Evolutionary conservation across 30 jellyfish, hydroid and myxozoan species (phyloP).

Genomic region (Hydractinia echinata): DNA sequence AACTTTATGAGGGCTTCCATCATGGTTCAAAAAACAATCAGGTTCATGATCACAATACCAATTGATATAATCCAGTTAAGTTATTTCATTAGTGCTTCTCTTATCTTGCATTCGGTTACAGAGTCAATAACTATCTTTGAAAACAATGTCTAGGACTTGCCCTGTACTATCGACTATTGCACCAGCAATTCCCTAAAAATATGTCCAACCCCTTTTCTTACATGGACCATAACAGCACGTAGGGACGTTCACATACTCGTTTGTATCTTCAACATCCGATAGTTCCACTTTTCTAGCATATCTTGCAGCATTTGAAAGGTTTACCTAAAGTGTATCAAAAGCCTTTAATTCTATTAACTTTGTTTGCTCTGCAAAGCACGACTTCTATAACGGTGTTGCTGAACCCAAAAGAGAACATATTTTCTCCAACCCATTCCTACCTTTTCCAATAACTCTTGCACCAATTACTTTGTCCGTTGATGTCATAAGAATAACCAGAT

Average conservation of each 20-base stretch:
- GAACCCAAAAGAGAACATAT: too few species aligned
- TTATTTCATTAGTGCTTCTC: neutral
- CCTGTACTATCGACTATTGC: neutral
- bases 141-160: neutral
- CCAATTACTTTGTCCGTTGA: too few species aligned
- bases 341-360: too few species aligned
- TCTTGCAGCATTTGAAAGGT: too few species aligned
- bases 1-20: neutral
- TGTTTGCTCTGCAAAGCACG: too few species aligned
- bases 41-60: neutral
- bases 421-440: too few species aligned
- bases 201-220: neutral
- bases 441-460: too few species aligned
- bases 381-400: too few species aligned
- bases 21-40: neutral
- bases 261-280: neutral
- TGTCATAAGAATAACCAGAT: too few species aligned
- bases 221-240: constrained; percentile 10
- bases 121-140: neutral
- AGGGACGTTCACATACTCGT: neutral
- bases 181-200: neutral
- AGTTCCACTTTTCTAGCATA: too few species aligned
- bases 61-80: neutral
- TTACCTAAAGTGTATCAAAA: too few species aligned
- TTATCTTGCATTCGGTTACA: neutral